Conservation (phyloP, 1,140 invertebrate species). For the Euwallacea fornicatus region DNA sequence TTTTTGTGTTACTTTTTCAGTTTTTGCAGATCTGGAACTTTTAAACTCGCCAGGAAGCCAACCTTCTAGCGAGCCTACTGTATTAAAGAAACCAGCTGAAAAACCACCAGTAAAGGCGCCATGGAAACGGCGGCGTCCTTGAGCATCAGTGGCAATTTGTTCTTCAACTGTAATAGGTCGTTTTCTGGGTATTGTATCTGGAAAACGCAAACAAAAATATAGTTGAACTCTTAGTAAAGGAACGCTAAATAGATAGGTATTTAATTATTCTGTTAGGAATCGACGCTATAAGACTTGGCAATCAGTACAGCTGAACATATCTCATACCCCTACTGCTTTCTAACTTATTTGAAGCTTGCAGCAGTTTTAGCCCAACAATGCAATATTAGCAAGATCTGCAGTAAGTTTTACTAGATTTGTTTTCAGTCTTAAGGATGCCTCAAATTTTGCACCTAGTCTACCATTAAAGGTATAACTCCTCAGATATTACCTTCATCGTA, state of each 20-base stretch:
- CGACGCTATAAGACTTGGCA: neutral
- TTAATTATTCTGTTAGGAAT: neutral
- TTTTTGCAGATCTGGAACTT: constrained; percentile 78
- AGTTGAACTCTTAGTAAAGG: neutral
- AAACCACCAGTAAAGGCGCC: constrained; percentile 99
- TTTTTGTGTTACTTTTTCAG: constrained; percentile 58
- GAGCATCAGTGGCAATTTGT: constrained; percentile 86
- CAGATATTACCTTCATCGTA: constrained; percentile 73
- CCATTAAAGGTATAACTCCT: neutral
- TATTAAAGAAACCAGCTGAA: constrained; percentile 96
- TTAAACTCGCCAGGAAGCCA: constrained; percentile 92
- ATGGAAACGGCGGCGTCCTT: constrained; percentile 92
- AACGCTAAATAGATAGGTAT: neutral
- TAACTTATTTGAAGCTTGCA: too few species aligned
- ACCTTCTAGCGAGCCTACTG: constrained; percentile 94
- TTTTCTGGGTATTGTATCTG: constrained; percentile 78
- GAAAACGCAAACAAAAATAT: constrained; percentile 35
- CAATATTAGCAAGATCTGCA: too few species aligned
- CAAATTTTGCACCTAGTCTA: neutral
- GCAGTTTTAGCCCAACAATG: too few species aligned
- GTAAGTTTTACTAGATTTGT: too few species aligned
- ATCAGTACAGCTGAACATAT: too few species aligned
- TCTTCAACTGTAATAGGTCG: constrained; percentile 84
- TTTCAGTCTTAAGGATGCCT: too few species aligned
- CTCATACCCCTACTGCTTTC: too few species aligned